Conservation (phyloP, 1,140 invertebrate genomes). For the Habropoda laboriosa region DNA sequence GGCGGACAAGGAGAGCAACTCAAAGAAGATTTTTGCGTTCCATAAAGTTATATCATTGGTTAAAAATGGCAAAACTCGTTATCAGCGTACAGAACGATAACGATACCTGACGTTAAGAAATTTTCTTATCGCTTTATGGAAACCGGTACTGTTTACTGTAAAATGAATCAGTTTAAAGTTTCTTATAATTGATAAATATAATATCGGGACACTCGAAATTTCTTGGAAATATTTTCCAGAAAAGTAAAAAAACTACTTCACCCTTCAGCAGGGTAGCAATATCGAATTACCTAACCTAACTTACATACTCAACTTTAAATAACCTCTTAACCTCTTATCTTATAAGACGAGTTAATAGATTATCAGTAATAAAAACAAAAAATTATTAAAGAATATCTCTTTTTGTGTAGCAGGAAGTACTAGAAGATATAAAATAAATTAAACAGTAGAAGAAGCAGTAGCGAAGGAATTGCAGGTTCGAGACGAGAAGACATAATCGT, state of each 20-base stretch:
- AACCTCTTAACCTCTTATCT: too few relatives aligned
- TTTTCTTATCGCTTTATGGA: not conserved
- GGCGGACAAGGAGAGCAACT: not conserved
- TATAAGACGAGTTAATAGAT: too few relatives aligned
- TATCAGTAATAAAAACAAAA: too few relatives aligned
- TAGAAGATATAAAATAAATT: not conserved
- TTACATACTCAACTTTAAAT: too few relatives aligned
- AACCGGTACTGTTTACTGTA: not conserved
- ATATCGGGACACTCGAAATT: not conserved
- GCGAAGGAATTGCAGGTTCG: not conserved
- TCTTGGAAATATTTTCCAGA: not conserved
- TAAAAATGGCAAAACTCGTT: slow-evolving; percentile 22
- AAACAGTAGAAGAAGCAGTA: not conserved
- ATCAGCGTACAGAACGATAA: slow-evolving; percentile 40
- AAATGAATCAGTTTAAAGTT: not conserved
- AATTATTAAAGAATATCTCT: not conserved
- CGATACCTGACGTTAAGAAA: not conserved
- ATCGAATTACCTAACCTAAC: not conserved
- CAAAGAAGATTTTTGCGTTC: slow-evolving; percentile 47
- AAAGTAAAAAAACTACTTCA: not conserved
- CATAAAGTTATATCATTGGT: slow-evolving; percentile 50
- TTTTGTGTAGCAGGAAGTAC: not conserved
- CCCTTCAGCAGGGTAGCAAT: not conserved
- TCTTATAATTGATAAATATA: not conserved
- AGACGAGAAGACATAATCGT: slow-evolving; percentile 3